Percentiles rank a stretch among this genome's conserved stretches.
These are phyloP conservation scores for Chlorospingus flavigularis DNA, from an alignment of 2,797 vertebrate genomes.

Conservation along the genomic window DNA sequence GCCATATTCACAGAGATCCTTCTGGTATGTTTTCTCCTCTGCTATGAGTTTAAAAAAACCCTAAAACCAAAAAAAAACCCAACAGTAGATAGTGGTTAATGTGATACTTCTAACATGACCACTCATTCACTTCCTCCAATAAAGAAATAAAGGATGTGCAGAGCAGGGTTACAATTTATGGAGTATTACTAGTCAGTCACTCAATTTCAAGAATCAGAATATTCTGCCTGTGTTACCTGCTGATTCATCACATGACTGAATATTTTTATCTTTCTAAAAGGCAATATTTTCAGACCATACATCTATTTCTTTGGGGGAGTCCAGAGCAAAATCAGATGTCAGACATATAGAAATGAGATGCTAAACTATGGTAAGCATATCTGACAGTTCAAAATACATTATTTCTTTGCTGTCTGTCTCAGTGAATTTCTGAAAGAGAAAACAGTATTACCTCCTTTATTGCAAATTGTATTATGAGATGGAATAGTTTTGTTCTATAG, in stretches of 20 bases:
- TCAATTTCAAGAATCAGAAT: not conserved
- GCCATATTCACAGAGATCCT: not conserved
- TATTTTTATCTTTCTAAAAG: not conserved
- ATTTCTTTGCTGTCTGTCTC: not conserved
- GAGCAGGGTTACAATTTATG: not conserved
- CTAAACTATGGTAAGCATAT: slow-evolving; percentile 7
- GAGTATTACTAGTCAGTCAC: not conserved
- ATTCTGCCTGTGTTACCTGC: not conserved
- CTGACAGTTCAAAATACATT: slow-evolving; percentile 8
- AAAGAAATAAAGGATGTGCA: not conserved
- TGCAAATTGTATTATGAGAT: slow-evolving; percentile 21
- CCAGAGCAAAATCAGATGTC: slow-evolving; percentile 15
- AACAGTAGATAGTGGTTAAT: not conserved
- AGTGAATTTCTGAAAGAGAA: slow-evolving; percentile 3
- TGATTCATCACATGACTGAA: not conserved
- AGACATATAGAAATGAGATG: not conserved
- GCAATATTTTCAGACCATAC: not conserved
- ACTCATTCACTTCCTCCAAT: not conserved
- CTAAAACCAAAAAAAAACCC: accelerated
- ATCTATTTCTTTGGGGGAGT: not conserved
- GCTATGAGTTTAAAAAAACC: not conserved
- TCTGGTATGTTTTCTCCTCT: not conserved
- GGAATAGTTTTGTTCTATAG: slow-evolving; percentile 23
- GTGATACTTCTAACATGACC: not conserved
- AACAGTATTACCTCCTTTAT: slow-evolving; percentile 19